phyloP scores from a whole-genome alignment of 2,113 vertebrate species.

The Neofelis nebulosa region DNA sequence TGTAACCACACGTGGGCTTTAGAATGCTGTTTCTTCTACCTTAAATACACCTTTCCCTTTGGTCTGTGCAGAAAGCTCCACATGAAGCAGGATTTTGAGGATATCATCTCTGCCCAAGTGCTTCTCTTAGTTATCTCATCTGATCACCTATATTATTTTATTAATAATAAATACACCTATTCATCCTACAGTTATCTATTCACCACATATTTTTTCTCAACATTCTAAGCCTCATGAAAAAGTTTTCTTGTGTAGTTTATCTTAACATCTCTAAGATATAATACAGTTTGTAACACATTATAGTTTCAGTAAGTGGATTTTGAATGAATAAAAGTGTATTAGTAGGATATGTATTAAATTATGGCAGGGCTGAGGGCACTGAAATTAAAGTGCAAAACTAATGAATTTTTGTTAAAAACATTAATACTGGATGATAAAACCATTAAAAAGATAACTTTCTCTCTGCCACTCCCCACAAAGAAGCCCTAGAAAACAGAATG shows the following conservation, averaged over 20 bases:
- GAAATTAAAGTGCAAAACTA: slow-evolving; percentile 26
- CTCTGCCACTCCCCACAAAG: neutral
- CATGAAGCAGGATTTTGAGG: neutral
- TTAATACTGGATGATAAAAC: slow-evolving; percentile 21
- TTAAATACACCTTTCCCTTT: neutral
- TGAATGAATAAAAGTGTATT: slow-evolving; percentile 29
- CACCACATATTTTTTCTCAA: neutral
- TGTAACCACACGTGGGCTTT: neutral
- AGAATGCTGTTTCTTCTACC: neutral
- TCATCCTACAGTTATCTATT: neutral
- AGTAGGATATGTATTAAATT: slow-evolving; percentile 17
- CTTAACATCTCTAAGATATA: neutral
- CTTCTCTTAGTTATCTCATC: neutral
- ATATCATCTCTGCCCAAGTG: neutral
- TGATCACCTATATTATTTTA: neutral
- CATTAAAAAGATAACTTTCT: neutral
- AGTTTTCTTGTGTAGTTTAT: neutral
- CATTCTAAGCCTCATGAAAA: neutral
- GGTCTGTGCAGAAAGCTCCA: neutral
- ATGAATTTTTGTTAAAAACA: slow-evolving; percentile 60
- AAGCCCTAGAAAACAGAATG: neutral
- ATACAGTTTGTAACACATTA: neutral
- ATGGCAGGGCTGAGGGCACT: neutral
- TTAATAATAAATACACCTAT: neutral
- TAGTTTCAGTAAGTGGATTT: slow-evolving; percentile 28